Conservation (phyloP, 2,888 invertebrate genomes). For the Acrobasis consociella region DNA sequence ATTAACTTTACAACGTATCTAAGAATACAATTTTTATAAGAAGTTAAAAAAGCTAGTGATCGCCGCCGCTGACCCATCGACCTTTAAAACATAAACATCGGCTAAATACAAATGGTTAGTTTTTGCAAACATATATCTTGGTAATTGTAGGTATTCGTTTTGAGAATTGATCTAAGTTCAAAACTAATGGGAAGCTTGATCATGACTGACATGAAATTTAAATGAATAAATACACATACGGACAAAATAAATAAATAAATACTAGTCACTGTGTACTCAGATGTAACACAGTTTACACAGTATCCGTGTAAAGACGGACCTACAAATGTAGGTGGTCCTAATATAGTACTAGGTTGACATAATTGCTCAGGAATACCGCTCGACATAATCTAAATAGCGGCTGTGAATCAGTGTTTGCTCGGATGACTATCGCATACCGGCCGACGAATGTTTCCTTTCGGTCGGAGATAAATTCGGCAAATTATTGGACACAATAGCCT, state of each 20-base stretch:
- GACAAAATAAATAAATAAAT: too few species aligned
- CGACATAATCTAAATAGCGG: conserved; percentile 4
- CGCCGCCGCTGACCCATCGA: neutral
- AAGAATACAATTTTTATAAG: neutral
- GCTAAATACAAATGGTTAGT: conserved; percentile 2
- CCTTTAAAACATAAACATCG: neutral
- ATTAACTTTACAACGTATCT: conserved; percentile 12
- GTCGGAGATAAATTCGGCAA: conserved; percentile 4
- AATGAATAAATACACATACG: too few species aligned
- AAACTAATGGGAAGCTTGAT: neutral
- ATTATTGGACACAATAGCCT: conserved; percentile 11
- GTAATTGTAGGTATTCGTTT: neutral
- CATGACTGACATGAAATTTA: neutral
- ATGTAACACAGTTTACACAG: too few species aligned
- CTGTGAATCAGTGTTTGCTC: conserved; percentile 6
- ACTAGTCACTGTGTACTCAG: too few species aligned
- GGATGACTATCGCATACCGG: conserved; percentile 10
- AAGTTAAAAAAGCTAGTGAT: neutral
- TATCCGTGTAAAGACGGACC: too few species aligned
- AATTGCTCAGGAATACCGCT: neutral
- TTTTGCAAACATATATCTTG: neutral
- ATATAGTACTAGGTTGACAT: neutral
- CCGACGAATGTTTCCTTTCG: conserved; percentile 11
- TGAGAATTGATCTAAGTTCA: neutral
- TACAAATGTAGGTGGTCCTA: conserved; percentile 9